Percentiles rank a stretch among this genome's conserved stretches.
phyloP scores from a whole-genome alignment of 2,888 invertebrate species.

The Dryobotodes eremita region DNA sequence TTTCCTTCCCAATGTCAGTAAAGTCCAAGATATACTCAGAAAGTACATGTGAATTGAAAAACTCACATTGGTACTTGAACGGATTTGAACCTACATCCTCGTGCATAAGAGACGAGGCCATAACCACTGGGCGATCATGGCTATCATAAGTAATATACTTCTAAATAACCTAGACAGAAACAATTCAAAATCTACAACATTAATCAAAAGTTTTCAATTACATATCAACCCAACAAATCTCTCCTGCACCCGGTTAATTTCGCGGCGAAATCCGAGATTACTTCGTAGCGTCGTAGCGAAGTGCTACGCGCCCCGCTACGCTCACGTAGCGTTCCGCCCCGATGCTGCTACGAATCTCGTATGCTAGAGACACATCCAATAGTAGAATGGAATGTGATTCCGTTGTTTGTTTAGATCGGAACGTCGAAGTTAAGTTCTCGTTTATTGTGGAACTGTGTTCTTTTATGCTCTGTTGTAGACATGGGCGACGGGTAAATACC shows the following conservation, averaged over 20 bases:
- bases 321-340: constrained; percentile 56
- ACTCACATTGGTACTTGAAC: too few species aligned
- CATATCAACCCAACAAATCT: neutral
- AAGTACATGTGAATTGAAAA: too few species aligned
- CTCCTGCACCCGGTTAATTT: constrained; percentile 13
- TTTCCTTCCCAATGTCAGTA: too few species aligned
- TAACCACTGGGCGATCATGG: too few species aligned
- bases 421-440: constrained; percentile 38
- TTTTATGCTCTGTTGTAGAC: constrained; percentile 18
- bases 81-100: too few species aligned
- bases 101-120: too few species aligned
- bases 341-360: constrained; percentile 59
- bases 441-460: constrained; percentile 35
- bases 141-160: too few species aligned
- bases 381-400: constrained; percentile 62
- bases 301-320: constrained; percentile 52
- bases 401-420: constrained; percentile 45
- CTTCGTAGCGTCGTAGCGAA: constrained; percentile 27
- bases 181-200: neutral
- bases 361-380: constrained; percentile 61
- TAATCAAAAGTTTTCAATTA: constrained; percentile 12
- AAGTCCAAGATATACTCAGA: too few species aligned
- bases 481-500: constrained; percentile 12
- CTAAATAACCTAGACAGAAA: neutral
- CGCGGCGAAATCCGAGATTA: constrained; percentile 7